These are phyloP conservation scores for Drosophila varians DNA, from an alignment of 1,140 invertebrate species.

Conservation along the genomic window DNA sequence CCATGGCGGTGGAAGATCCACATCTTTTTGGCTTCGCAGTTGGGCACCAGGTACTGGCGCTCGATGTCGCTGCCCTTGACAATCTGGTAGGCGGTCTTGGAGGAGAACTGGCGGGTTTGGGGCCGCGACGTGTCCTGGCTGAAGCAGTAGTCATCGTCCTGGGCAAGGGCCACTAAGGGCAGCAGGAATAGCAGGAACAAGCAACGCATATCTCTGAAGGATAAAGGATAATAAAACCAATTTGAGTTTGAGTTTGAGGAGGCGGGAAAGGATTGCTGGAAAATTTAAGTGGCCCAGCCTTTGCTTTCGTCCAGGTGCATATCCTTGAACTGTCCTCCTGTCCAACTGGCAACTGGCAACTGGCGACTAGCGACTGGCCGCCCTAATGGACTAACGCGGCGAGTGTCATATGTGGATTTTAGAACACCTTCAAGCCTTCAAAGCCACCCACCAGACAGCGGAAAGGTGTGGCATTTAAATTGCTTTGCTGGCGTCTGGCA, in stretches of 20 bases:
- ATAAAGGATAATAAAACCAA: background rate
- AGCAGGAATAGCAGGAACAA: constrained; percentile 46
- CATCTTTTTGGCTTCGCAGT: constrained; percentile 87
- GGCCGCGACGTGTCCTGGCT: constrained; percentile 85
- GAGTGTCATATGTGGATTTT: constrained; percentile 65
- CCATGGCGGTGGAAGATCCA: constrained; percentile 88
- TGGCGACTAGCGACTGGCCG: constrained; percentile 1
- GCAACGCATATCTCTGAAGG: constrained; percentile 57
- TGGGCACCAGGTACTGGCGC: constrained; percentile 85
- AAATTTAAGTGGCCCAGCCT: constrained; percentile 64
- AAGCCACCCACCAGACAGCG: constrained; percentile 22
- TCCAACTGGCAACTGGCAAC: constrained; percentile 15
- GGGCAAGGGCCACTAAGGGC: constrained; percentile 47
- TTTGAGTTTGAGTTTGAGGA: constrained; percentile 19
- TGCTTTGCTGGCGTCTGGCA: constrained; percentile 67
- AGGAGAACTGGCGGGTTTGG: constrained; percentile 85
- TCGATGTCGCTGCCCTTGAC: constrained; percentile 84
- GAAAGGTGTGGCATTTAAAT: constrained; percentile 78
- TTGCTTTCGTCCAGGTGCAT: constrained; percentile 26
- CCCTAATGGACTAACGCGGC: constrained; percentile 38
- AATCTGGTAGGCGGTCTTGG: constrained; percentile 88
- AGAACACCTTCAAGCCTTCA: background rate
- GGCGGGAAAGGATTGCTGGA: constrained; percentile 25
- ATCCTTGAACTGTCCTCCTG: constrained; percentile 72
- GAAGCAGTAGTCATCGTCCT: constrained; percentile 85